A percentile compares a stretch with the other conserved stretches of the same genome.
phyloP scores from a whole-genome alignment of 2,888 invertebrate genomes.

The Metallyticus violacea region DNA sequence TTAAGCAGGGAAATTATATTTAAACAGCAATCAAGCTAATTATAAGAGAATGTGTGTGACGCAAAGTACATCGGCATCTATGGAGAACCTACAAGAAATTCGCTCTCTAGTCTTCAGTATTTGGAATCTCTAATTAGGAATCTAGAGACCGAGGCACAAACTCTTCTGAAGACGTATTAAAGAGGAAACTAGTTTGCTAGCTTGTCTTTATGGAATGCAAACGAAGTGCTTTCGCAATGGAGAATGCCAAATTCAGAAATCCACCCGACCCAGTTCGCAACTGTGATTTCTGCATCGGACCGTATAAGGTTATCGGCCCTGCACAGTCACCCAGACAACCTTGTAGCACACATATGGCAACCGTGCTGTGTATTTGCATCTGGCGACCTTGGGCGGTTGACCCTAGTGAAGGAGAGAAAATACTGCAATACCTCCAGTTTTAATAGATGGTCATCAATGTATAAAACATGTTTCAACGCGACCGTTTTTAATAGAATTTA shows the following conservation, averaged over 20 bases:
- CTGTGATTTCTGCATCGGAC: background rate
- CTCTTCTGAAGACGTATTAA: too few species aligned
- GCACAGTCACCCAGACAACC: background rate
- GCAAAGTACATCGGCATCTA: too few species aligned
- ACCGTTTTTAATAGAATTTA: background rate
- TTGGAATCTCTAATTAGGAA: too few species aligned
- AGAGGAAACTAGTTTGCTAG: too few species aligned
- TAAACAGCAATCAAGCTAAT: too few species aligned
- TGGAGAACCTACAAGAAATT: too few species aligned
- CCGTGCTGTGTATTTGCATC: background rate
- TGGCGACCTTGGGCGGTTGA: background rate
- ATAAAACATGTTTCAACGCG: background rate
- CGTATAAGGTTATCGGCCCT: background rate
- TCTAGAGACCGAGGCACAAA: too few species aligned
- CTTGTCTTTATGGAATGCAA: too few species aligned
- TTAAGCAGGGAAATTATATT: too few species aligned
- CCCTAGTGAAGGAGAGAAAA: background rate
- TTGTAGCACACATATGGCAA: background rate
- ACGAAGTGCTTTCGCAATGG: background rate
- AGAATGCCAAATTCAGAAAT: background rate
- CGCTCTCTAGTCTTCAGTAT: too few species aligned
- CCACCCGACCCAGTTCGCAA: background rate
- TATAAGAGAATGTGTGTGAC: too few species aligned
- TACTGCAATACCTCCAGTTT: background rate
- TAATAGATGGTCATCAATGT: too few species aligned